Base-by-base conservation (phyloP, 2,888 invertebrate species). In the Stenotaenia linearis region DNA sequence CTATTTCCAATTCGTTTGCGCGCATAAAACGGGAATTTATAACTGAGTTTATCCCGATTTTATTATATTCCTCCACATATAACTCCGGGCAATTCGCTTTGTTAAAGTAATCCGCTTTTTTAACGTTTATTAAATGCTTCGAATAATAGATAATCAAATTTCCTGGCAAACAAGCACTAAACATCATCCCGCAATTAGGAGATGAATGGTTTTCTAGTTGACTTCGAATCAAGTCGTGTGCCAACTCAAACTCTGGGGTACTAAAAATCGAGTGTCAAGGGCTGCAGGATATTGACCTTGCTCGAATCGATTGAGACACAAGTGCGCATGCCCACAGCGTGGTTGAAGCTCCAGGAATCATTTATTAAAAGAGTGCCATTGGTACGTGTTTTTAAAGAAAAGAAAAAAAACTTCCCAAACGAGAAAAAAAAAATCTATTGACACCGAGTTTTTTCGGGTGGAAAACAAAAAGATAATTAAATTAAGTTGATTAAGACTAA, bases 1-100 rank as follows among this genome's bases (percentile, higher is more conserved):
- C 69, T 69, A 69, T 69, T 69, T 69, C 69, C 69, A 69, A 69
- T 69, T 69, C 69, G 69, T 28, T 69, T 69, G 69, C 69, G 69
- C 69, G 69, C 25, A 69, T 69, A 69, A 69, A 69, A 69, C 69
- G 69, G 69, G 69, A 69, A 69, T 69, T 69, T 69, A 69, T 69
- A 69, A 69, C 69, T 28, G 69, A 69, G 25, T 69, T 69, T 69
- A 69, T 28, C 10, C n/a, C 25, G 25, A 69, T 28, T 69, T 28
- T 69, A 69, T 69, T 69, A 69, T 69, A 69, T 6, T 25, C 25
- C 9, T 69, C 69, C 69, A 28, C 25, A 28, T 10, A 69, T 69
- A 69, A 69, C 23, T 69, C 25, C 10, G 0, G 9, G 69, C 69
- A 23, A 25, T 28, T 25, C 3, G n/a, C 69, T 28, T 4, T 69